Evolutionary conservation across 2,888 invertebrate genomes (phyloP), one percentile per base, ranked within the genome.

Genomic region (Lepidochrysops patricia): DNA sequence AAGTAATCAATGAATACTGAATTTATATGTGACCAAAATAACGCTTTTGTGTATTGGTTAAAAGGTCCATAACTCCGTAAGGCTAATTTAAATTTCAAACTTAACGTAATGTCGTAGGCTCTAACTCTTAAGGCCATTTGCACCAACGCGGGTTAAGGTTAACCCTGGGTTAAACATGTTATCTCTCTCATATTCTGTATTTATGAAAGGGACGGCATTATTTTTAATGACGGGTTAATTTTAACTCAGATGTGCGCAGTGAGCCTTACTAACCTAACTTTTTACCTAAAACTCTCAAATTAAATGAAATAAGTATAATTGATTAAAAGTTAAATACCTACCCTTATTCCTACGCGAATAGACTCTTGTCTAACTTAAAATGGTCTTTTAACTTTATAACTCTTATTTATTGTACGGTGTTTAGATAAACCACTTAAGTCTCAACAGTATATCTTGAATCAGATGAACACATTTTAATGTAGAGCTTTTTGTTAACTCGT

Each of bases 11-110:
- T 54, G 29, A 32, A 54, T 29, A 32, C 54, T 54, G 54, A 54
- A 54, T 54, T 54, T 54, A 54, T 2, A 54, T 9, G 54, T 54
- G 54, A 54, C 54, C 54, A 54, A 54, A 54, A 12, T 32, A 19
- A 29, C 26, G n/a, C 25, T 50, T 50, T 54, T 32, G 27, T 60
- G 54, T 60, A 54, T 54, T 37, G 52, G 27, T 54, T 54, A 43
- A 37, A 23, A 32, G 35, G 54, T 60, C 52, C 59, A 52, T 52
- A 52, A 52, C 52, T 43, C n/a, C 26, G n/a, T 29, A 54, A 29
- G 52, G 29, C 43, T 43, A 37, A 37, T 60, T 59, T 37, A 37
- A 34, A 43, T 15, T 29, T 23, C 48, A 15, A 49, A 12, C 25
- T 5, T 50, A 27, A 26, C 15, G 29, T 29, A 54, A 29, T 52